Evolutionary conservation across 2,888 invertebrate species (phyloP).

Genomic region (Amblyteles armatorius): DNA sequence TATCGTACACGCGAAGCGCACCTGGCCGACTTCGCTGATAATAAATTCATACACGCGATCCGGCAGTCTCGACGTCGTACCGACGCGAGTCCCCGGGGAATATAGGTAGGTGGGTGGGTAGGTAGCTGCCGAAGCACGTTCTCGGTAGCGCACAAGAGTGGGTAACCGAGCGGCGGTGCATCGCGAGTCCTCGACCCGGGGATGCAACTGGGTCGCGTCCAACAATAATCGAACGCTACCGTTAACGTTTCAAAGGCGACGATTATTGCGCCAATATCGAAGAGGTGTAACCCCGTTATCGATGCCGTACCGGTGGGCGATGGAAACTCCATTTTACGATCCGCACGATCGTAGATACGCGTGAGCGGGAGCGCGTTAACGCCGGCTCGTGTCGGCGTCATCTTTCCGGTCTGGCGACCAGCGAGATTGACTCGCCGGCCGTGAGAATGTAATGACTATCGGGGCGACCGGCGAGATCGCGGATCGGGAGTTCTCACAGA

Average conservation of each 20-base stretch:
- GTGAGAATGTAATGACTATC: slow-evolving; percentile 60
- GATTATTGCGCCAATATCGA: slow-evolving; percentile 24
- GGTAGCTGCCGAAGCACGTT: not conserved
- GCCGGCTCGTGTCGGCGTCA: slow-evolving; percentile 35
- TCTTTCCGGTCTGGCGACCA: slow-evolving; percentile 62
- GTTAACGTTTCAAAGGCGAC: slow-evolving; percentile 31
- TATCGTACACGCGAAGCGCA: slow-evolving; percentile 66
- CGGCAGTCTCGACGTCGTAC: slow-evolving; percentile 6
- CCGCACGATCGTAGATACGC: not conserved
- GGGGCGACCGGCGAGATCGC: slow-evolving; percentile 22
- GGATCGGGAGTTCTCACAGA: slow-evolving; percentile 52
- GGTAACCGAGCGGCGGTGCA: not conserved
- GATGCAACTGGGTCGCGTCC: slow-evolving; percentile 46
- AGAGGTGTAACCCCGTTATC: slow-evolving; percentile 40
- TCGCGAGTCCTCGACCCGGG: not conserved
- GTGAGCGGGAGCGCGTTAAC: not conserved
- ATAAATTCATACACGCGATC: slow-evolving; percentile 68
- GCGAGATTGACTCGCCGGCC: slow-evolving; percentile 45
- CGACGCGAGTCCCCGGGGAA: not conserved
- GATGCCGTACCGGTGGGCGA: slow-evolving; percentile 5
- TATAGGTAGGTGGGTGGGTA: not conserved
- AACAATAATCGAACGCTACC: slow-evolving; percentile 36
- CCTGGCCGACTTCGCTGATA: slow-evolving; percentile 64
- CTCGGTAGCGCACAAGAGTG: slow-evolving; percentile 5
- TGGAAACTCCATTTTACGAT: slow-evolving; percentile 22